Evolutionary conservation across 2,888 invertebrate species (phyloP), one percentile per base, ranked within the genome.

Genomic region (Flexamia atlantica): DNA sequence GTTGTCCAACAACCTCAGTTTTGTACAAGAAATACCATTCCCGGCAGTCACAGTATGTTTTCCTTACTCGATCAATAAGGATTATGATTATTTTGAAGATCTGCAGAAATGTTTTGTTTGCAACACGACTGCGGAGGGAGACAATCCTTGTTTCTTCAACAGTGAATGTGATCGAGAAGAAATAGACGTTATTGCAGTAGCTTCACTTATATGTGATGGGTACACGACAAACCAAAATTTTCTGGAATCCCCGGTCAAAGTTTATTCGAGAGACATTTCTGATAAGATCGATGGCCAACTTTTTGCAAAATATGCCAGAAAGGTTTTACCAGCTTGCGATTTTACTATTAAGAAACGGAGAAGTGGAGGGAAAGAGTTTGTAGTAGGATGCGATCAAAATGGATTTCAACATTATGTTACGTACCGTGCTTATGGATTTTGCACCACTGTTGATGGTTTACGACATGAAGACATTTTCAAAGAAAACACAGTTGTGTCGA

Each of bases 381-480:
- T 3, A 10, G n/a, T n/a, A 9, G 64, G 64, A 64, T 64, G 64
- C 30, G 20, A 64, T 17, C 28, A 5, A 1, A 25, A 64, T 25
- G 64, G 64, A 28, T 28, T 28, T 12, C 64, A 64, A 20, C 12
- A 64, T 28, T 64, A 28, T 14, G 5, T 64, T 2, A 30, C 64
- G 2, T 64, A 14, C 17, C 28, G 64, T 64, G 64, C 64, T 64
- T 64, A 28, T 28, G 28, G 64, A 14, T 12, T 25, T 28, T 64
- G 64, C 30, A 64, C 64, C 12, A 64, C 64, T 64, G 28, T 64
- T 14, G 30, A 64, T 14, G 64, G 64, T 3, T 64, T 64, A 12
- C 30, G 64, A 64, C 64, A 64, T 14, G 12, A 64, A 64, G 64
- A 64, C 28, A 64, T 64, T 64, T 64, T 14, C 14, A 64, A 64